Percentiles rank a stretch among this genome's conserved stretches.
Evolutionary conservation across 2,797 vertebrate genomes (phyloP).

Genomic region (Vipera latastei): DNA sequence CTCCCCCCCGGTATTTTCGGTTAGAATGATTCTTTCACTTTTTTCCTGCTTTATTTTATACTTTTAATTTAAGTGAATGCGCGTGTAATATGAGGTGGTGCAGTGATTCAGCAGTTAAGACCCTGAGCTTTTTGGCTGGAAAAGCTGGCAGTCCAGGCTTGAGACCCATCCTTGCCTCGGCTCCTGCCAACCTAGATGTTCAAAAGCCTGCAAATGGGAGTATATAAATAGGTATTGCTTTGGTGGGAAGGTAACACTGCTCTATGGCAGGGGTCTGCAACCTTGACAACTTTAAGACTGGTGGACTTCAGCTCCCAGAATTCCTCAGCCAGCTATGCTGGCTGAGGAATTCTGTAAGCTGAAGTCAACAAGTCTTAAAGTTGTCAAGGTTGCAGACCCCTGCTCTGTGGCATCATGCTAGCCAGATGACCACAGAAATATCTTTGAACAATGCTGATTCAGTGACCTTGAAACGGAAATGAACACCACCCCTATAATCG

Average conservation of each 20-base stretch:
- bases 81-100: background rate
- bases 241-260: background rate
- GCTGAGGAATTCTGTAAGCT: too few species aligned
- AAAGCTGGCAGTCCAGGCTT: background rate
- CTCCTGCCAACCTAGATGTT: background rate
- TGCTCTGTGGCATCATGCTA: background rate
- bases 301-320: too few species aligned
- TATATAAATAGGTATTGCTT: background rate
- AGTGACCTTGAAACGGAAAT: background rate
- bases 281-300: too few species aligned
- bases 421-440: background rate
- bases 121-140: background rate
- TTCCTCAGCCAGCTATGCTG: too few species aligned
- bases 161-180: background rate
- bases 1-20: background rate
- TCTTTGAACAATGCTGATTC: background rate
- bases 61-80: background rate
- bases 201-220: background rate
- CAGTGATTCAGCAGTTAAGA: background rate
- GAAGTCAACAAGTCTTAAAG: too few species aligned
- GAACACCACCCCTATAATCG: background rate
- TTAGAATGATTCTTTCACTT: constrained; percentile 18
- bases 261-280: too few species aligned
- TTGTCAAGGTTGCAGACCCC: too few species aligned
- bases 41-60: background rate